A percentile compares a stretch with the other conserved stretches of the same genome.
Evolutionary conservation across 2,113 vertebrate species (phyloP).

Genomic region (Neodontobutis hainanensis): DNA sequence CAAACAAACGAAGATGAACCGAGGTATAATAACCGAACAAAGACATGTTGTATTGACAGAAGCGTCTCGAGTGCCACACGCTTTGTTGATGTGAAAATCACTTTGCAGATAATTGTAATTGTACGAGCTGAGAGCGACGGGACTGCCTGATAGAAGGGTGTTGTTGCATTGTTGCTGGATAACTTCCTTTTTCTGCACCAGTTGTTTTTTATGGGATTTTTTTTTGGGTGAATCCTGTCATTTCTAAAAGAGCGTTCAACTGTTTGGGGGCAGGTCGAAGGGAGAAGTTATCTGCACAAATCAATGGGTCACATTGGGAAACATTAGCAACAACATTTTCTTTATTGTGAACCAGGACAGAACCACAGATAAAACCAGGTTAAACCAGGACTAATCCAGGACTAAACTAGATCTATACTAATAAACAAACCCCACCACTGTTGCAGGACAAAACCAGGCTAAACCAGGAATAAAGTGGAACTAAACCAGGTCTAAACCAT

Average conservation of each 20-base stretch:
- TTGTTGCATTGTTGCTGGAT: neutral
- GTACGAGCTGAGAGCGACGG: neutral
- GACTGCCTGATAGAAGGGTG: neutral
- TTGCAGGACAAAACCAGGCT: too few species aligned
- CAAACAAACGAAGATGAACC: slow-evolving; percentile 34
- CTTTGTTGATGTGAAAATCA: slow-evolving; percentile 1
- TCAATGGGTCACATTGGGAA: neutral
- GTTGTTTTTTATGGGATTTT: too few species aligned
- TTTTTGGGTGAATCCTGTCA: neutral
- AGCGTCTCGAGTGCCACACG: neutral
- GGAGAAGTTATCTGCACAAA: neutral
- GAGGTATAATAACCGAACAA: slow-evolving; percentile 22
- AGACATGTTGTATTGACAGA: slow-evolving; percentile 21
- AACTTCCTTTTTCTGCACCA: too few species aligned
- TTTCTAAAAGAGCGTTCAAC: neutral
- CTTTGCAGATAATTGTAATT: neutral
- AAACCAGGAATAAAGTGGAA: too few species aligned
- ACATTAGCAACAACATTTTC: too few species aligned
- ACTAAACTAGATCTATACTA: too few species aligned
- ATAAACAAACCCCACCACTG: too few species aligned
- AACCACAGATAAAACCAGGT: too few species aligned
- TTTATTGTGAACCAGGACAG: too few species aligned
- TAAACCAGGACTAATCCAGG: too few species aligned
- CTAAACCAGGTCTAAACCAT: too few species aligned
- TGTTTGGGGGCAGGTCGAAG: neutral